These are phyloP conservation scores for Polypedilum pembai DNA, from an alignment of 1,140 invertebrate genomes.

Conservation along the genomic window DNA sequence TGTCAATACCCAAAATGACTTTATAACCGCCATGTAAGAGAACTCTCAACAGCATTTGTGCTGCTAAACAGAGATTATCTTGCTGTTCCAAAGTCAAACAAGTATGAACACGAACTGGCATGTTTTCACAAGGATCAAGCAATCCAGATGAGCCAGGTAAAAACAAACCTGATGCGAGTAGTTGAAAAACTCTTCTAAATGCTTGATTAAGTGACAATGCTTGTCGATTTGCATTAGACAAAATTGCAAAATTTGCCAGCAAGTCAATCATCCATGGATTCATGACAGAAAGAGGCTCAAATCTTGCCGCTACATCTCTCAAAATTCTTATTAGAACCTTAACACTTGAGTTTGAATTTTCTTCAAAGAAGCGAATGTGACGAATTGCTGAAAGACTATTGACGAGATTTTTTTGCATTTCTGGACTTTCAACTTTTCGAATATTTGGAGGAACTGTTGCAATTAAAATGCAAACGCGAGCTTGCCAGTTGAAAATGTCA, in stretches of 20 bases:
- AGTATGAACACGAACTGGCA: conserved; percentile 81
- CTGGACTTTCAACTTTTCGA: conserved; percentile 77
- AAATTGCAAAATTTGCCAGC: conserved; percentile 90
- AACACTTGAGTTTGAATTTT: conserved; percentile 95
- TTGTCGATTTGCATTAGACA: conserved; percentile 91
- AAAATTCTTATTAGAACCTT: conserved; percentile 86
- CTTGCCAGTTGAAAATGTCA: conserved; percentile 71
- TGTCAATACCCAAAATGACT: conserved; percentile 73
- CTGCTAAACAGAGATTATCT: conserved; percentile 86
- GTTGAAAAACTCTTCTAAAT: conserved; percentile 76
- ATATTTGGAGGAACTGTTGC: conserved; percentile 90
- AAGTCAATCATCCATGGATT: conserved; percentile 96
- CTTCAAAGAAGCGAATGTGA: conserved; percentile 96
- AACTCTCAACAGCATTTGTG: conserved; percentile 77
- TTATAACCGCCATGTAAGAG: conserved; percentile 87
- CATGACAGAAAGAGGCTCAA: conserved; percentile 81
- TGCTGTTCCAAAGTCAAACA: conserved; percentile 90
- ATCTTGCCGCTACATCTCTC: conserved; percentile 80
- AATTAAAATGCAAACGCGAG: conserved; percentile 80
- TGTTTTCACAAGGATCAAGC: conserved; percentile 87
- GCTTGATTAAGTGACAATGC: conserved; percentile 87
- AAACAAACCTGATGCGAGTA: conserved; percentile 89
- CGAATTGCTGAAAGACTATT: conserved; percentile 66
- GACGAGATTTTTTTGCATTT: conserved; percentile 75
- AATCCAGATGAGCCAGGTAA: conserved; percentile 91